Evolutionary conservation across 2,797 vertebrate species (phyloP).

Genomic region (Coreius guichenoti): DNA sequence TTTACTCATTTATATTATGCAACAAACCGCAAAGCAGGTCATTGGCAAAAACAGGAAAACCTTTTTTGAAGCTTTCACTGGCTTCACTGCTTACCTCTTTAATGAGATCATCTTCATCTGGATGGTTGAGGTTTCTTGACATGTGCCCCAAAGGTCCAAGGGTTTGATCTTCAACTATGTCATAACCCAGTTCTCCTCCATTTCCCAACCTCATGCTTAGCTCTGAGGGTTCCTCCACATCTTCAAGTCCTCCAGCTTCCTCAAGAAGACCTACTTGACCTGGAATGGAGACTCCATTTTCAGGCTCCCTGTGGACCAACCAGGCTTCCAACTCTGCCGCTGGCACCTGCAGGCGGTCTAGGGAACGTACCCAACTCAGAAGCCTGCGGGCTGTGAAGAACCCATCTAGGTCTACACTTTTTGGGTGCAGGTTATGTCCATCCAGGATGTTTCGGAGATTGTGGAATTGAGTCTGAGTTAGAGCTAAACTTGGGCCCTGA

Average conservation of each 20-base stretch:
- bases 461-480: conserved; percentile 88
- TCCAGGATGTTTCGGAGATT: conserved; percentile 84
- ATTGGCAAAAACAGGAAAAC: neutral
- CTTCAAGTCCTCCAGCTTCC: conserved; percentile 74
- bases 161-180: conserved; percentile 9
- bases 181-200: conserved; percentile 51
- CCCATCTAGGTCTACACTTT: conserved; percentile 85
- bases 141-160: conserved; percentile 15
- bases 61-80: neutral
- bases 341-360: conserved; percentile 86
- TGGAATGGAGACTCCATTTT: conserved; percentile 74
- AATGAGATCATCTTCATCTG: conserved; percentile 75
- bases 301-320: conserved; percentile 88
- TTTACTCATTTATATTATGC: conserved; percentile 1
- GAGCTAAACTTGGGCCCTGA: conserved; percentile 84
- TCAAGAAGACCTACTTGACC: conserved; percentile 73
- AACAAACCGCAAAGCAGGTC: neutral
- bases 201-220: conserved; percentile 72
- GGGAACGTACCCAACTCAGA: conserved; percentile 83
- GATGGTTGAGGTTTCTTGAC: conserved; percentile 42
- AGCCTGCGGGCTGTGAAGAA: conserved; percentile 85
- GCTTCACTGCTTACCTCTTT: conserved; percentile 81
- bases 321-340: conserved; percentile 86
- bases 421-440: conserved; percentile 83
- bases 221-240: conserved; percentile 64